These are phyloP conservation scores for Guaruba guarouba DNA, from an alignment of 2,113 vertebrate genomes.

Conservation along the genomic window DNA sequence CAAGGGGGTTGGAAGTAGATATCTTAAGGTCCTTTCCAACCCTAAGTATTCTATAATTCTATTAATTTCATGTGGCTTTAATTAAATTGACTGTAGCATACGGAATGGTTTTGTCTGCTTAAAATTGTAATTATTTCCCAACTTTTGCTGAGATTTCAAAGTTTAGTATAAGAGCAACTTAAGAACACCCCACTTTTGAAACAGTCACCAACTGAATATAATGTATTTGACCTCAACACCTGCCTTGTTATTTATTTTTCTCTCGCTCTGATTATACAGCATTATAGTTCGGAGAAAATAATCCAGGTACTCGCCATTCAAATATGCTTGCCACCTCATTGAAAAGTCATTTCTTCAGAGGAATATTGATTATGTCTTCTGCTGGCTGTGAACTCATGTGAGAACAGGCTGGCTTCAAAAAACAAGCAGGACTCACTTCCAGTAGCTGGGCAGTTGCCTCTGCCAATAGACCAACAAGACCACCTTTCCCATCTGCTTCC, in stretches of 20 bases:
- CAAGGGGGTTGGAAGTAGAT: background rate
- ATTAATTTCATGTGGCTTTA: background rate
- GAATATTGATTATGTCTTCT: background rate
- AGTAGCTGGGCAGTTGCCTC: background rate
- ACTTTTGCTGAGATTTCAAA: background rate
- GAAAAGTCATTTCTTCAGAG: background rate
- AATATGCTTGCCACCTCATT: background rate
- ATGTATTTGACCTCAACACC: background rate
- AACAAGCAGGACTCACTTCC: background rate
- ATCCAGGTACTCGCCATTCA: background rate
- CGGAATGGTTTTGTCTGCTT: background rate
- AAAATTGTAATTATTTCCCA: background rate
- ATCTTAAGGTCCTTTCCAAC: background rate
- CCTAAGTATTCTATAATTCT: background rate
- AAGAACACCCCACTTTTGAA: background rate
- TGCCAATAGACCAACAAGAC: background rate
- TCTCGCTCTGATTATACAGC: background rate
- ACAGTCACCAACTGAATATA: background rate
- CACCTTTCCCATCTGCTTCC: background rate
- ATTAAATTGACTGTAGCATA: background rate
- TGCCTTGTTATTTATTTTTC: background rate
- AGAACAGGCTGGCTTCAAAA: background rate
- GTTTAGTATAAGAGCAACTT: background rate
- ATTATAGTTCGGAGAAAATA: background rate
- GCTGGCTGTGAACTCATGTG: background rate